Conservation (phyloP, 1,140 invertebrate genomes). For the Philaenus spumarius region DNA sequence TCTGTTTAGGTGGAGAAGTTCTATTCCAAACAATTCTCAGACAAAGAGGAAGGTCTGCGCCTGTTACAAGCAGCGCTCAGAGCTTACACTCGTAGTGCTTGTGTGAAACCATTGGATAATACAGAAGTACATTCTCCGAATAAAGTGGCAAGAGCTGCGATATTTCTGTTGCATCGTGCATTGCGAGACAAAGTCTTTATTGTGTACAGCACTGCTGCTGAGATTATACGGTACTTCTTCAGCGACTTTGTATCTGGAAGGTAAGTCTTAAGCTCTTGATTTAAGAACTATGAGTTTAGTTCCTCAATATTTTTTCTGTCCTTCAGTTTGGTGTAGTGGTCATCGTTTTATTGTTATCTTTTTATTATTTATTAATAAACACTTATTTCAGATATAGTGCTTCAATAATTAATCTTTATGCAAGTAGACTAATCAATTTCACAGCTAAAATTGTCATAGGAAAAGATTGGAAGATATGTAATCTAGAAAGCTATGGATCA, state of each 20-base stretch:
- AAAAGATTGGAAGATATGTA: too few species aligned
- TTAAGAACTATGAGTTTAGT: too few species aligned
- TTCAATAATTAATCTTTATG: too few species aligned
- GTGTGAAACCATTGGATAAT: slow-evolving; percentile 31
- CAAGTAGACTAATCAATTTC: too few species aligned
- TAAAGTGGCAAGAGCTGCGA: slow-evolving; percentile 70
- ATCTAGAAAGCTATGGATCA: too few species aligned
- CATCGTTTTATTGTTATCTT: too few species aligned
- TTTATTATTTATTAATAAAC: too few species aligned
- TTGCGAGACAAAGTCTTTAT: slow-evolving; percentile 79
- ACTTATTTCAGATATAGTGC: too few species aligned
- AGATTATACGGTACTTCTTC: slow-evolving; percentile 70
- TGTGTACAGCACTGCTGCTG: slow-evolving; percentile 71
- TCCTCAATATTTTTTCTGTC: too few species aligned
- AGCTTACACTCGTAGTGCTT: slow-evolving; percentile 31
- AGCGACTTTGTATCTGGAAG: slow-evolving; percentile 69
- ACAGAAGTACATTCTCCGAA: slow-evolving; percentile 46
- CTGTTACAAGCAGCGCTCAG: slow-evolving; percentile 65
- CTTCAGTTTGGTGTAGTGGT: too few species aligned
- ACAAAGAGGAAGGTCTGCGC: slow-evolving; percentile 83
- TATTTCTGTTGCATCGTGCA: slow-evolving; percentile 66
- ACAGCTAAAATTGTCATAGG: too few species aligned
- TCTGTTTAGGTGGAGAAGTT: slow-evolving; percentile 75
- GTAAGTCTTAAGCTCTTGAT: too few species aligned
- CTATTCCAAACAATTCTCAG: slow-evolving; percentile 87